Conservation (phyloP, 2,113 vertebrate species). For the Gallinago undulata region DNA sequence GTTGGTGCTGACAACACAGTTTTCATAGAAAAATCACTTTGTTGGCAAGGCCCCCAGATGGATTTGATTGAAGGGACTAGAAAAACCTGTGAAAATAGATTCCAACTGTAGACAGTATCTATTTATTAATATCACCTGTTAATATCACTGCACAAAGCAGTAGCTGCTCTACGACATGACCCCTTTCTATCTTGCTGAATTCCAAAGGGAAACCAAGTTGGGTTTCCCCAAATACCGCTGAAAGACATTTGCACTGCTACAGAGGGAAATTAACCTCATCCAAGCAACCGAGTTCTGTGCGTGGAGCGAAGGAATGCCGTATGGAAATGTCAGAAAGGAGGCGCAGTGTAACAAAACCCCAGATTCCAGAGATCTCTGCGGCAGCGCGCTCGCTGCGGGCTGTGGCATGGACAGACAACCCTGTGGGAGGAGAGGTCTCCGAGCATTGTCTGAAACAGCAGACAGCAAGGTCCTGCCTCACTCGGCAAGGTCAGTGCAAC, state of each 20-base stretch:
- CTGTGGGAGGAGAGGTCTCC: slow-evolving; percentile 38
- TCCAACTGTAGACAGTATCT: not conserved
- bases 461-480: slow-evolving; percentile 52
- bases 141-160: not conserved
- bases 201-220: not conserved
- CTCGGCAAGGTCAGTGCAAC: slow-evolving; percentile 61
- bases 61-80: not conserved
- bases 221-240: not conserved
- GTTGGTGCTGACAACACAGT: not conserved
- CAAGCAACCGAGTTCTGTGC: slow-evolving; percentile 7
- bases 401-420: slow-evolving; percentile 36
- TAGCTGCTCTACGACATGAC: not conserved
- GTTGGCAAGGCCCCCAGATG: not conserved
- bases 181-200: not conserved
- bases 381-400: slow-evolving; percentile 36
- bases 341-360: slow-evolving; percentile 34
- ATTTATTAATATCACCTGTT: not conserved
- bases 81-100: not conserved
- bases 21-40: not conserved
- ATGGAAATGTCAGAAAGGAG: slow-evolving; percentile 29
- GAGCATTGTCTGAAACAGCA: slow-evolving; percentile 58
- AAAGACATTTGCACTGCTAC: not conserved
- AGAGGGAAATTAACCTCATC: slow-evolving; percentile 1
- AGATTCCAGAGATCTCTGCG: slow-evolving; percentile 41
- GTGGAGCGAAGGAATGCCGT: slow-evolving; percentile 29